phyloP scores from a whole-genome alignment of 2,113 vertebrate species.

The Indicator indicator region DNA sequence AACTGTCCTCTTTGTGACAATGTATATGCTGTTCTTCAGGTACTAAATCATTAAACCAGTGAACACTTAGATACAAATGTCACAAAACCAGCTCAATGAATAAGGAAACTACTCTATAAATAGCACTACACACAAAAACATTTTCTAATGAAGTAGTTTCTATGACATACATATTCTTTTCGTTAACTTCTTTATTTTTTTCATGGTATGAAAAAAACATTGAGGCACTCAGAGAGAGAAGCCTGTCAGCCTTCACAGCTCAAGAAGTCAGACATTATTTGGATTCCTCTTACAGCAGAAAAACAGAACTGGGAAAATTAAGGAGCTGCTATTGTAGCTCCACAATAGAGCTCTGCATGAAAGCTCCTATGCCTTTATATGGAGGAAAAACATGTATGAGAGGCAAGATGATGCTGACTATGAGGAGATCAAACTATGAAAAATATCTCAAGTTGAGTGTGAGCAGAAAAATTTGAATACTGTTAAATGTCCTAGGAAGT shows the following conservation, averaged over 20 bases:
- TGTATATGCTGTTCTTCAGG: background rate
- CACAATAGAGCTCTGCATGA: background rate
- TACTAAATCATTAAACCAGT: background rate
- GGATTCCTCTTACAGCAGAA: background rate
- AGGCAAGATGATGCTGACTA: background rate
- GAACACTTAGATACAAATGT: background rate
- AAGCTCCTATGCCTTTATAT: background rate
- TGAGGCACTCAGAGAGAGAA: background rate
- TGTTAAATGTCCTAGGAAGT: background rate
- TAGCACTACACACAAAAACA: background rate
- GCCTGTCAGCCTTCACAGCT: background rate
- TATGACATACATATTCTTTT: background rate
- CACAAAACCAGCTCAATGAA: background rate
- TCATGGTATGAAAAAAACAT: background rate
- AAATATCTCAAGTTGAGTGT: background rate
- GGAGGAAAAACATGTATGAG: background rate
- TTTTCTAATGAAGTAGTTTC: background rate
- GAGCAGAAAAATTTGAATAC: background rate
- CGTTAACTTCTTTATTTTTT: background rate
- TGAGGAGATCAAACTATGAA: background rate
- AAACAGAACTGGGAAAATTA: background rate
- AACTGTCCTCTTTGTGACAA: constrained; percentile 30
- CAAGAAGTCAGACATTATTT: background rate
- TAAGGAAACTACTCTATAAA: background rate
- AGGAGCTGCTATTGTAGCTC: background rate